A percentile compares a stretch with the other conserved stretches of the same genome.
These are phyloP conservation scores for Poecilia wingei DNA, from an alignment of 2,797 vertebrate species.

Conservation along the genomic window DNA sequence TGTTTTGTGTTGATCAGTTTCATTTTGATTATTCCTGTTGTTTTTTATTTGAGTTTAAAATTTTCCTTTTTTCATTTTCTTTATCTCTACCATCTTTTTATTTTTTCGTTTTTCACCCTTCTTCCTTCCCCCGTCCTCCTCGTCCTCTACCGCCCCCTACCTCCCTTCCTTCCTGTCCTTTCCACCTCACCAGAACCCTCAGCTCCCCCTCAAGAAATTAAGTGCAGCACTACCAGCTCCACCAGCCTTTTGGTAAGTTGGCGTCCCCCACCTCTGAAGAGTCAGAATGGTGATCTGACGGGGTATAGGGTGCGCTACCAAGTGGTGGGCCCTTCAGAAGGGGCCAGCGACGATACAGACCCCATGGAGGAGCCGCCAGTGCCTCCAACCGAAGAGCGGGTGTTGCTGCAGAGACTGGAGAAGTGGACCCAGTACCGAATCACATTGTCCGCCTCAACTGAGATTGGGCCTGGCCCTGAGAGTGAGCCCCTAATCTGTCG, in stretches of 20 bases:
- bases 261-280: slow-evolving; percentile 90
- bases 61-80: slow-evolving; percentile 87
- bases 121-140: slow-evolving; percentile 69
- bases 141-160: slow-evolving; percentile 49
- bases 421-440: slow-evolving; percentile 97
- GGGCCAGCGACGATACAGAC: slow-evolving; percentile 68
- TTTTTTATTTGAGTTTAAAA: slow-evolving; percentile 71
- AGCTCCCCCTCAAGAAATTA: slow-evolving; percentile 97
- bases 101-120: slow-evolving; percentile 87
- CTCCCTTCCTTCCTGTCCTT: slow-evolving; percentile 68
- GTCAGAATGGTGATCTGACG: slow-evolving; percentile 93
- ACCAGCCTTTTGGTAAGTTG: slow-evolving; percentile 99
- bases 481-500: slow-evolving; percentile 90
- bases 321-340: slow-evolving; percentile 87
- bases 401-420: slow-evolving; percentile 90
- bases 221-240: slow-evolving; percentile 95
- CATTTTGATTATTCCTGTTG: slow-evolving; percentile 67
- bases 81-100: slow-evolving; percentile 92
- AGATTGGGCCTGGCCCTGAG: slow-evolving; percentile 91
- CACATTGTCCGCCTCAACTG: slow-evolving; percentile 89
- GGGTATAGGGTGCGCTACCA: slow-evolving; percentile 94
- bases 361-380: slow-evolving; percentile 86
- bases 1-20: slow-evolving; percentile 50
- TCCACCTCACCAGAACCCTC: slow-evolving; percentile 93
- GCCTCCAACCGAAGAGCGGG: slow-evolving; percentile 84